Evolutionary conservation across 1,140 invertebrate genomes (phyloP).

Genomic region (Alviniconcha marisindica): DNA sequence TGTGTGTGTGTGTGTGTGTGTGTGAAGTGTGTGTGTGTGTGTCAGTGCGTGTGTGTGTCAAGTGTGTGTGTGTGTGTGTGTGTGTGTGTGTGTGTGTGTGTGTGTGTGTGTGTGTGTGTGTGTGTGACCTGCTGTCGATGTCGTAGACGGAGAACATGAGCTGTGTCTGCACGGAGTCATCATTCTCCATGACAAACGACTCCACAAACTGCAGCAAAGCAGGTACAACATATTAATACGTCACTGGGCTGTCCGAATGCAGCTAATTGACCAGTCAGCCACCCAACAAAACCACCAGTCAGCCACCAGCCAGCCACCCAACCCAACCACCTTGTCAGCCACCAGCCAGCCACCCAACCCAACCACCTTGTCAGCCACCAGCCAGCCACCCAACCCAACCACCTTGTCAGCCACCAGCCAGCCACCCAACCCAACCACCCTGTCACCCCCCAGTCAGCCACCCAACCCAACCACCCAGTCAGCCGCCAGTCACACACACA

Average conservation of each 20-base stretch:
- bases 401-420: too few relatives aligned
- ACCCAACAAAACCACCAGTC: too few relatives aligned
- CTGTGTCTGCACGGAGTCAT: constrained; percentile 74
- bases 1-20: neutral
- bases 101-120: neutral
- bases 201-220: constrained; percentile 57
- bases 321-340: too few relatives aligned
- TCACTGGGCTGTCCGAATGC: too few relatives aligned
- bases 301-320: too few relatives aligned
- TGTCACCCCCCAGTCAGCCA: neutral
- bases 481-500: constrained; percentile 66
- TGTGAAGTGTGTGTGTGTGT: neutral
- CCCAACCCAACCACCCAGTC: constrained; percentile 46
- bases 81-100: neutral
- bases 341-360: too few relatives aligned
- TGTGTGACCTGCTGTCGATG: constrained; percentile 70
- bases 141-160: constrained; percentile 78
- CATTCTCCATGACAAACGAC: constrained; percentile 66
- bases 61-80: neutral
- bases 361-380: too few relatives aligned
- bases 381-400: too few relatives aligned
- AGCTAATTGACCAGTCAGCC: too few relatives aligned
- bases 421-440: neutral
- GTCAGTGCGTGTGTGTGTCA: neutral
- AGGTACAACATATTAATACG: neutral